Evolutionary conservation across 2,797 vertebrate species (phyloP), one percentile per base, ranked within the genome.

Genomic region (Gila robusta): DNA sequence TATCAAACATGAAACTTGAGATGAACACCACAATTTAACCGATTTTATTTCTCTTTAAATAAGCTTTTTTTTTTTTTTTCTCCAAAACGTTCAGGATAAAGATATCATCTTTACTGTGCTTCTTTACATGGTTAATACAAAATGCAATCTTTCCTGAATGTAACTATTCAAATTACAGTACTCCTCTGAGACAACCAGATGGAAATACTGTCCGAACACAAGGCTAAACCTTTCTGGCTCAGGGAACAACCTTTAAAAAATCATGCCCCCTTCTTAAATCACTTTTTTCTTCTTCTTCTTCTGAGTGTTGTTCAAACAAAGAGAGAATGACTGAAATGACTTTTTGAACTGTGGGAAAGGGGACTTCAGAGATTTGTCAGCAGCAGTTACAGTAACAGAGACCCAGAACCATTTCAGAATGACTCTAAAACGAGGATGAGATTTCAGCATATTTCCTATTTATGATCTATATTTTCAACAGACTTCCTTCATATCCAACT

Each of bases 351-450:
- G 67, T 23, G 17, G 56, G 62, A 37, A 62, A 81, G 47, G 64
- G 70, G 19, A 37, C 82, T 85, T 66, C 71, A 84, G 84, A 82
- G 72, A 79, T 84, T 84, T 74, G 10, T 88, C 87, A 89, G 77
- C 87, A 89, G 81, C 88, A 87, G 82, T 79, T 81, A 67, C 74
- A 86, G 84, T 81, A 88, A 82, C 69, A 87, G 82, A 66, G 85
- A 84, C 83, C 78, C 78, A 83, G 78, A 73, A 82, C 71, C 86
- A 39, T 67, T 52, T 92, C 91, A 94, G 91, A 81, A 81, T 95
- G 92, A 94, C 94, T 95, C 94, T 95, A 96, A 96, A 98, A 97
- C 95, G 96, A 98, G 97, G 97, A 98, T 95, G 94, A 98, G 97
- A 97, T 95, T 96, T 95, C 92, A 89, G 79, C 91, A 89, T 80